A percentile compares a stretch with the other conserved stretches of the same genome.
These are phyloP conservation scores for Cantharis nigra DNA, from an alignment of 2,888 invertebrate genomes.

Conservation along the genomic window DNA sequence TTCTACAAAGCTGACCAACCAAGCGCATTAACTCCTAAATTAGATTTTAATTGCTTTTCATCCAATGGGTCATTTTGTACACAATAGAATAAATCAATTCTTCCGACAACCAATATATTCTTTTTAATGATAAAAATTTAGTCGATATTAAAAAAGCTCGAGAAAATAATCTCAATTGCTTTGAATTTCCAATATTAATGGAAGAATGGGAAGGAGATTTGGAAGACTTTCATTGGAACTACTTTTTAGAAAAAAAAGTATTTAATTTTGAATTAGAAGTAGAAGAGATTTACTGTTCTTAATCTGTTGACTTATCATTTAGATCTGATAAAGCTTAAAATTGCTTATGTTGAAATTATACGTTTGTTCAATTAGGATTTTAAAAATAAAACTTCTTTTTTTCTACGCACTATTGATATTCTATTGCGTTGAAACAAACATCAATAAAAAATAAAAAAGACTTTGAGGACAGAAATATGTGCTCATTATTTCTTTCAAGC, in stretches of 20 bases:
- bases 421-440: not conserved
- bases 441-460: constrained; percentile 16
- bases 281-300: not conserved
- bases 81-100: constrained; percentile 30
- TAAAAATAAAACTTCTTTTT: not conserved
- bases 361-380: not conserved
- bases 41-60: constrained; percentile 39
- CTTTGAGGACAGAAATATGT: constrained; percentile 25
- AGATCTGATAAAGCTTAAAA: not conserved
- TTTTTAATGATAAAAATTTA: not conserved
- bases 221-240: not conserved
- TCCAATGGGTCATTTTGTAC: constrained; percentile 32
- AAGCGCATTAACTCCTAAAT: constrained; percentile 35
- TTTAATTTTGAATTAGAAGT: not conserved
- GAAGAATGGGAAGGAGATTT: not conserved
- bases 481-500: constrained; percentile 28
- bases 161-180: not conserved
- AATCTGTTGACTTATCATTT: not conserved
- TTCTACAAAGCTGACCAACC: constrained; percentile 32
- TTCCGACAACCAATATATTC: constrained; percentile 14
- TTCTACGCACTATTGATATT: not conserved
- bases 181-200: not conserved
- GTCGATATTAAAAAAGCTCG: not conserved
- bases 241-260: not conserved
- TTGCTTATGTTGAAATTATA: not conserved